These are phyloP conservation scores for Dolichomitus sp. DNA, from an alignment of 2,888 invertebrate species.

Conservation along the genomic window DNA sequence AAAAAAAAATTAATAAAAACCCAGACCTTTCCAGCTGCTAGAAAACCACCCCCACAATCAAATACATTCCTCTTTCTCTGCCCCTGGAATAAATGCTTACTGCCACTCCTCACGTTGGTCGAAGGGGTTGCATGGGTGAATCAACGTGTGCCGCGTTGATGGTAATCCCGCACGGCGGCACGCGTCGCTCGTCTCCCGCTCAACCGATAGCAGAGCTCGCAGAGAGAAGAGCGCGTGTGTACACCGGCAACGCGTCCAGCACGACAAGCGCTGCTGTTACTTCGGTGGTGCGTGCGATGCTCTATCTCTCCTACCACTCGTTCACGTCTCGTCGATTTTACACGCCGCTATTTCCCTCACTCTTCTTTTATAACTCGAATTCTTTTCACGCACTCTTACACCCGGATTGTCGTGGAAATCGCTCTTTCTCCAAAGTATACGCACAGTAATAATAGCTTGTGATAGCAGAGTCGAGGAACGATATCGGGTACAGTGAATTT, in stretches of 20 bases:
- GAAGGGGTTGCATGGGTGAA: constrained; percentile 65
- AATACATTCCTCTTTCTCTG: not conserved
- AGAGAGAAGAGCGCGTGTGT: not conserved
- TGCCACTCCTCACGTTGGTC: constrained; percentile 36
- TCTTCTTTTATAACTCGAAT: not conserved
- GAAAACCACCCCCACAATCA: not conserved
- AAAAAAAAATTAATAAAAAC: not conserved
- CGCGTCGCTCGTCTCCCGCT: constrained; percentile 68
- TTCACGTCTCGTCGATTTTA: constrained; percentile 19
- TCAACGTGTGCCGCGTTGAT: constrained; percentile 75
- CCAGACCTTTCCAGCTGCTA: not conserved
- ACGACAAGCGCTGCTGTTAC: constrained; percentile 15
- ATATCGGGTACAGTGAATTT: constrained; percentile 46
- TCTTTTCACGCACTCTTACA: not conserved
- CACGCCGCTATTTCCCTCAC: constrained; percentile 27
- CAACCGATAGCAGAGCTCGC: constrained; percentile 7
- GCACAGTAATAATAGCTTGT: constrained; percentile 48
- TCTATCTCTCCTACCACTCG: constrained; percentile 17
- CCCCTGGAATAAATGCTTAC: not conserved
- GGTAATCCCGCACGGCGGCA: constrained; percentile 61
- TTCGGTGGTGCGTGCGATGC: constrained; percentile 5
- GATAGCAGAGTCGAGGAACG: constrained; percentile 43
- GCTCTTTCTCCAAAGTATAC: constrained; percentile 54
- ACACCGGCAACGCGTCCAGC: constrained; percentile 21
- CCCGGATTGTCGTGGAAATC: not conserved